Evolutionary conservation across 1,140 invertebrate species (phyloP).

Genomic region (Drosophila sucinea): DNA sequence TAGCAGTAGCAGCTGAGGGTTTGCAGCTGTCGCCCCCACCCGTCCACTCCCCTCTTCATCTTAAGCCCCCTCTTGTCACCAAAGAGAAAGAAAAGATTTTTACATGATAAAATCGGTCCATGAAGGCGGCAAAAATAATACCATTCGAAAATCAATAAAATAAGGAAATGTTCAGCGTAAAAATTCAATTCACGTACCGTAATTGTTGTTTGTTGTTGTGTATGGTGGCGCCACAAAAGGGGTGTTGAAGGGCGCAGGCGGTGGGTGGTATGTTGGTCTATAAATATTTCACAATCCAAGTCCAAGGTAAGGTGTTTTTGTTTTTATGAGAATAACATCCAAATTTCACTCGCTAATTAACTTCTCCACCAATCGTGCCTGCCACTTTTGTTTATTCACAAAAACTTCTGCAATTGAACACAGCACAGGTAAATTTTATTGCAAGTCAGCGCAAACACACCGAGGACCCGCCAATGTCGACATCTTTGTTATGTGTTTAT

Average conservation of each 20-base stretch:
- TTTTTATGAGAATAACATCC: not conserved
- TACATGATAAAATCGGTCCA: constrained; percentile 30
- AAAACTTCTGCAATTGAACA: not conserved
- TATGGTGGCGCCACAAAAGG: constrained; percentile 60
- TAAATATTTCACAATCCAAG: constrained; percentile 57
- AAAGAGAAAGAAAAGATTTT: constrained; percentile 26
- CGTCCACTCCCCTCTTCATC: not conserved
- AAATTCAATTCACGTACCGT: constrained; percentile 59
- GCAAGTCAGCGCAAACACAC: too few species aligned
- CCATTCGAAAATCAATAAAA: constrained; percentile 48
- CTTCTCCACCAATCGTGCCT: not conserved
- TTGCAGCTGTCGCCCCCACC: constrained; percentile 34
- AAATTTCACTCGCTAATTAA: not conserved
- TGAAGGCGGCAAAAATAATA: constrained; percentile 34
- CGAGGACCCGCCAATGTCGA: too few species aligned
- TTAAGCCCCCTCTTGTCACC: not conserved
- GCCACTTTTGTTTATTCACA: constrained; percentile 2
- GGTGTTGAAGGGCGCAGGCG: not conserved
- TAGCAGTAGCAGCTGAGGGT: constrained; percentile 51
- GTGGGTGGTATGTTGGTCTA: constrained; percentile 47
- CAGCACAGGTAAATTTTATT: too few species aligned
- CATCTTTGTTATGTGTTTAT: too few species aligned
- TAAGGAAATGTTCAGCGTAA: constrained; percentile 41
- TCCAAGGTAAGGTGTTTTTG: constrained; percentile 25
- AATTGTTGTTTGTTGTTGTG: constrained; percentile 49